phyloP scores from a whole-genome alignment of 2,888 invertebrate genomes.

The Xestia sexstrigata region DNA sequence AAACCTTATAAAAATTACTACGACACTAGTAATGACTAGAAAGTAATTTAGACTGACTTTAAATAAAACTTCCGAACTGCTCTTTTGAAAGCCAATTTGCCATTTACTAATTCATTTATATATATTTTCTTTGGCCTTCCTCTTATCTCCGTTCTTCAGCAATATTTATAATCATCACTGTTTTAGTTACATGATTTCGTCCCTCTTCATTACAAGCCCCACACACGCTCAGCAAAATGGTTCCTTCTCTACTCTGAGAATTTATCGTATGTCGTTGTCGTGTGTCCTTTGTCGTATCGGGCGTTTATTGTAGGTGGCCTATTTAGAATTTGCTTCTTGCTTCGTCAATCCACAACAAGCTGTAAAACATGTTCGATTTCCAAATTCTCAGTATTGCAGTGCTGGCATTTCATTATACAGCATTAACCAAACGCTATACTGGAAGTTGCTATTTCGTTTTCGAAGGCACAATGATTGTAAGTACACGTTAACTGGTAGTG shows the following conservation, averaged over 20 bases:
- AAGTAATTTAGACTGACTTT: too few relatives aligned
- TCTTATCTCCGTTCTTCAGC: background rate
- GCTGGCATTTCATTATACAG: background rate
- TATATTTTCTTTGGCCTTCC: background rate
- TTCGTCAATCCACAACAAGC: background rate
- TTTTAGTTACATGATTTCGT: background rate
- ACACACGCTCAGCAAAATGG: background rate
- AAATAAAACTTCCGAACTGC: too few relatives aligned
- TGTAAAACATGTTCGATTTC: background rate
- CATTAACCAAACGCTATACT: background rate
- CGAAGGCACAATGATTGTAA: background rate
- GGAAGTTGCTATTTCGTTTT: slow-evolving; percentile 27
- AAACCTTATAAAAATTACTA: too few relatives aligned
- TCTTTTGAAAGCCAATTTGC: too few relatives aligned
- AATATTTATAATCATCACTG: background rate
- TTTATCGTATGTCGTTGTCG: background rate
- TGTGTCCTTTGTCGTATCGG: too few relatives aligned
- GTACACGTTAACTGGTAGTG: background rate
- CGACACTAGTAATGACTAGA: too few relatives aligned
- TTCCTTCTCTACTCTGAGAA: background rate
- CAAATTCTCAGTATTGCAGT: background rate
- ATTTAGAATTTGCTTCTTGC: too few relatives aligned
- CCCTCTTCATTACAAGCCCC: background rate
- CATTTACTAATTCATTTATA: background rate
- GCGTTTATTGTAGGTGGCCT: too few relatives aligned